These are phyloP conservation scores for Stenoptilia bipunctidactyla DNA, from an alignment of 2,888 invertebrate species.

Conservation along the genomic window DNA sequence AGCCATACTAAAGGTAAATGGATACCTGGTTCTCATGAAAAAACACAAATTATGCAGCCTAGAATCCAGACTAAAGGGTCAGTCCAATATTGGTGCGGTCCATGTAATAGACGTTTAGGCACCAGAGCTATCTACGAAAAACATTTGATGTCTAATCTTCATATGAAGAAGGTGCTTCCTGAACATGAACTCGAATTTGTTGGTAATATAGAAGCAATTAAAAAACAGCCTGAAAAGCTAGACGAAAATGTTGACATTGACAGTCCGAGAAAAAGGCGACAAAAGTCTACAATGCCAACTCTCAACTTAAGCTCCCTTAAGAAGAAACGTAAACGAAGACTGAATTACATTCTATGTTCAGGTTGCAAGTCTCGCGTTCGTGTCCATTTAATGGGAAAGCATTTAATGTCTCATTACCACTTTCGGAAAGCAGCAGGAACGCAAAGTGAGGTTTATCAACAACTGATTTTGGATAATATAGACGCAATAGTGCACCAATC, in stretches of 20 bases:
- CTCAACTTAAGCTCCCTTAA: constrained; percentile 11
- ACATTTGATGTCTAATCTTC: constrained; percentile 81
- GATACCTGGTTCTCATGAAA: constrained; percentile 76
- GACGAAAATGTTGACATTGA: constrained; percentile 27
- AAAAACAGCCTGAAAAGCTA: constrained; percentile 20
- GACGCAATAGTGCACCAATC: constrained; percentile 82
- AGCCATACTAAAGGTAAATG: constrained; percentile 85
- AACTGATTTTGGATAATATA: constrained; percentile 82
- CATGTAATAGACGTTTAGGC: constrained; percentile 82
- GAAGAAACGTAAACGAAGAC: constrained; percentile 67
- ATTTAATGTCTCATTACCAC: constrained; percentile 88
- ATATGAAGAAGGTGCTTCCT: constrained; percentile 74
- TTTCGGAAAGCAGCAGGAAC: constrained; percentile 78
- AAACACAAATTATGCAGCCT: constrained; percentile 66
- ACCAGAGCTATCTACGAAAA: constrained; percentile 81
- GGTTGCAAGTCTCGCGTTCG: constrained; percentile 80
- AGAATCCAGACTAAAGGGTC: constrained; percentile 62
- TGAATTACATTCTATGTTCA: constrained; percentile 75
- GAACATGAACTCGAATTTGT: constrained; percentile 79
- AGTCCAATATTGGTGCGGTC: constrained; percentile 83
- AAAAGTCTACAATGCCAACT: neutral
- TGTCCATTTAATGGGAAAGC: constrained; percentile 81
- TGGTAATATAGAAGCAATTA: constrained; percentile 46
- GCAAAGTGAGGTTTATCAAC: constrained; percentile 66
- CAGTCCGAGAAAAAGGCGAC: neutral